Percentiles rank a stretch among this genome's conserved stretches.
phyloP scores from a whole-genome alignment of 2,888 invertebrate genomes.

The Ceraclea dissimilis region DNA sequence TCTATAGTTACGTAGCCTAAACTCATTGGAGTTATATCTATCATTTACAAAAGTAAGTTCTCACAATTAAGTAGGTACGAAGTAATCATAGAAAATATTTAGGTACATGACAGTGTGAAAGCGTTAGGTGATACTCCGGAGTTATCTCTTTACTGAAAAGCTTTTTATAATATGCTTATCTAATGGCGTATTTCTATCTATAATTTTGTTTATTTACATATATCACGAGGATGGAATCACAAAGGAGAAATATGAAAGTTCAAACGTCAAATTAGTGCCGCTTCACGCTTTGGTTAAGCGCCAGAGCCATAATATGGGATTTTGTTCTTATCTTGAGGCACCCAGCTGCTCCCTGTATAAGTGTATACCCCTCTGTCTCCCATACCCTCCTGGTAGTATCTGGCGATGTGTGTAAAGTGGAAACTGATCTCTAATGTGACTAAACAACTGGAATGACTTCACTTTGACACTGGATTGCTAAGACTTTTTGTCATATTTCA shows the following conservation, averaged over 20 bases:
- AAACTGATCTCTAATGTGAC: background rate
- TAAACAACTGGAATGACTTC: background rate
- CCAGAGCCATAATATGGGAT: constrained; percentile 19
- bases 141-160: too few relatives aligned
- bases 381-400: background rate
- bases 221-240: background rate
- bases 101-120: too few relatives aligned
- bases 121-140: too few relatives aligned
- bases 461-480: background rate
- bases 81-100: too few relatives aligned
- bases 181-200: too few relatives aligned
- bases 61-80: too few relatives aligned
- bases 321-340: constrained; percentile 22
- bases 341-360: background rate
- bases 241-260: constrained; percentile 18
- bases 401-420: constrained; percentile 1
- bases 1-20: too few relatives aligned
- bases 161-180: too few relatives aligned
- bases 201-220: background rate
- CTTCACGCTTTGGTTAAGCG: constrained; percentile 23
- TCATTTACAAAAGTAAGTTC: too few relatives aligned
- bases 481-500: background rate
- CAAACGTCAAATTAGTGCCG: constrained; percentile 18
- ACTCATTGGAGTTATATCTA: too few relatives aligned
- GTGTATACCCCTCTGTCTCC: constrained; percentile 6